Percentiles rank a stretch among this genome's conserved stretches.
Conservation (phyloP, 1,140 invertebrate species). For the Melitaea cinxia region DNA sequence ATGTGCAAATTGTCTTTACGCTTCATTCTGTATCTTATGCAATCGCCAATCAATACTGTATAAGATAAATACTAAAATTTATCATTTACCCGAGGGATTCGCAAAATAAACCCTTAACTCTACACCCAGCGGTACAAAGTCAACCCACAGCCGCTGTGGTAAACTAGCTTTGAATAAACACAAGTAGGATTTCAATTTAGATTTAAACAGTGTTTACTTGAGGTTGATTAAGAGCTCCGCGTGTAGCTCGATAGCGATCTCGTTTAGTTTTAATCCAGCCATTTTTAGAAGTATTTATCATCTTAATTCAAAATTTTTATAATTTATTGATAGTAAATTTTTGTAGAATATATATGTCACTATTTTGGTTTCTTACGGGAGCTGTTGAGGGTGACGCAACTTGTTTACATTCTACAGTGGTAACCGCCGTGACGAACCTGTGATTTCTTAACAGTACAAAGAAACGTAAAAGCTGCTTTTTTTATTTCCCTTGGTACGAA, state of each 20-base stretch:
- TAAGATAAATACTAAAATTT: background rate
- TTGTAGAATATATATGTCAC: too few species aligned
- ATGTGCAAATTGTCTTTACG: too few species aligned
- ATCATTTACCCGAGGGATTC: background rate
- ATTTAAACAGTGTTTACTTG: conserved; percentile 2
- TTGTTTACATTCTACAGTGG: too few species aligned
- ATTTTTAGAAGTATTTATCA: background rate
- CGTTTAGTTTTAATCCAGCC: background rate
- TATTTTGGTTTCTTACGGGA: too few species aligned
- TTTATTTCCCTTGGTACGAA: too few species aligned
- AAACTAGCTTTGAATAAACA: conserved; percentile 9
- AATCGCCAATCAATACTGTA: background rate
- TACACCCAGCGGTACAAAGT: conserved; percentile 5
- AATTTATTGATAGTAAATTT: too few species aligned
- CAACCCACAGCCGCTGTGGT: conserved; percentile 2
- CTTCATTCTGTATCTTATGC: background rate
- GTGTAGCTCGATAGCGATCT: background rate
- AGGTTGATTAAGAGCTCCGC: background rate
- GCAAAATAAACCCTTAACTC: background rate
- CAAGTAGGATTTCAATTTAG: conserved; percentile 5
- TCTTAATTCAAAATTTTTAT: too few species aligned
- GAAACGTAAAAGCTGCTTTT: too few species aligned
- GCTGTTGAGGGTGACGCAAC: too few species aligned
- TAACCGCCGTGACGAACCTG: too few species aligned
- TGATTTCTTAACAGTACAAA: too few species aligned